Evolutionary conservation across 1,140 invertebrate species (phyloP).

Genomic region (Zaprionus davidi): DNA sequence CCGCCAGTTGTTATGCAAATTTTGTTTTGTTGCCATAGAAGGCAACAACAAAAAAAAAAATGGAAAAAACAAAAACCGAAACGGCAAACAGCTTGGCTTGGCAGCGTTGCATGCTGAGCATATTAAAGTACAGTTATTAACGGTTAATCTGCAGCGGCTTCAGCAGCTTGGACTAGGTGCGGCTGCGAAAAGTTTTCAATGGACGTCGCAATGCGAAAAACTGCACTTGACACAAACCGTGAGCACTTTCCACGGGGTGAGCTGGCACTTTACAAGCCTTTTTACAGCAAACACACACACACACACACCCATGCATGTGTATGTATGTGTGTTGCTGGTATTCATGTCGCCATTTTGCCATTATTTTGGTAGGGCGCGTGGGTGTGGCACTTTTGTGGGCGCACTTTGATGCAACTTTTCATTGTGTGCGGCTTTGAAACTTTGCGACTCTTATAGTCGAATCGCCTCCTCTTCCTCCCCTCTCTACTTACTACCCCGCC

Average conservation of each 20-base stretch:
- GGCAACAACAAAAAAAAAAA: neutral
- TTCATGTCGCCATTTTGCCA: slow-evolving; percentile 40
- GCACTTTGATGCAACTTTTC: slow-evolving; percentile 44
- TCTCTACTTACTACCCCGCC: neutral
- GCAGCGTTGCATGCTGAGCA: slow-evolving; percentile 15
- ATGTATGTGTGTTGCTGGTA: neutral
- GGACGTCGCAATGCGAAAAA: slow-evolving; percentile 46
- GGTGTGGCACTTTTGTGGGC: slow-evolving; percentile 20
- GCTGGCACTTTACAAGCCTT: slow-evolving; percentile 21
- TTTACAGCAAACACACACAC: slow-evolving; percentile 4
- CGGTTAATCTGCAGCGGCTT: slow-evolving; percentile 62
- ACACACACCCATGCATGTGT: neutral
- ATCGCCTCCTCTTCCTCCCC: neutral
- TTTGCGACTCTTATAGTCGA: slow-evolving; percentile 40
- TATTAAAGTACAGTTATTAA: slow-evolving; percentile 65
- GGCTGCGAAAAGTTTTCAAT: slow-evolving; percentile 45
- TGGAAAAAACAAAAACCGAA: neutral
- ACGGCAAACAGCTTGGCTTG: neutral
- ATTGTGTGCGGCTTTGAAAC: slow-evolving; percentile 50
- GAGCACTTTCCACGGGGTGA: neutral
- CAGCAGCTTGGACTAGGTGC: slow-evolving; percentile 33
- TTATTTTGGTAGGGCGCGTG: slow-evolving; percentile 24
- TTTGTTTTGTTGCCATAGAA: slow-evolving; percentile 45
- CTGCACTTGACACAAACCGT: slow-evolving; percentile 53
- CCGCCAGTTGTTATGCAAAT: slow-evolving; percentile 70